Base-by-base conservation (phyloP, 92 coral and sea anemone species). In the Metridium senile region DNA sequence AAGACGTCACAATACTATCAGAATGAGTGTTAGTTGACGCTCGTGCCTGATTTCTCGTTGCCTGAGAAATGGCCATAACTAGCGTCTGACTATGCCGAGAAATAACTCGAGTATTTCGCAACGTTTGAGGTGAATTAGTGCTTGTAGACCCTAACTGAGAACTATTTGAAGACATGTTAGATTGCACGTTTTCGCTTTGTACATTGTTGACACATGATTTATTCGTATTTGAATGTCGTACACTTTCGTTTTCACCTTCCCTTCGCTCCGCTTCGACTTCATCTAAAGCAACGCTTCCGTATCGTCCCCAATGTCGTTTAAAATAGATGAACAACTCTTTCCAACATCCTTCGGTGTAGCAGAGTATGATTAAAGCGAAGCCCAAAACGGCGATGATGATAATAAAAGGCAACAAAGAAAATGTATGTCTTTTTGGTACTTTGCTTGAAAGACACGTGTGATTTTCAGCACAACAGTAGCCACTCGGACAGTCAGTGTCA, bases 281-380 rank as follows among this genome's bases (percentile, higher is more conserved):
- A 32, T 79, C 77, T 43, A 74, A 23, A 11, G 84, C 84, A 9
- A 79, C 33, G 8, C 57, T 67, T 20, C 84, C 84, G 46, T 79
- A 79, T 26, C 74, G 65, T 0, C 76, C 75, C 45, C 34, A 69
- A 54, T 61, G 49, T 11, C 84, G 29, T 29, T 70, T 79, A 19
- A 79, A 21, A 70, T 69, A 70, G 1, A 33, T 20, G 8, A 69
- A 58, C 22, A 79, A 20, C 62, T 79, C 84, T 31, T 70, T 79
- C 84, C 84, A 79, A 32, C 84, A 79, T 7, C 84, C 84, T 69
- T 79, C 84, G 4, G 84, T 79, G 84, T 79, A 79, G 27, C 84
- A 79, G 28, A 79, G 84, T 4, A 79, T 62, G 6, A 79, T 11
- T 10, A 79, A 47, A 33, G 84, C 84, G 43, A 79, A 79, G 13